A percentile compares a stretch with the other conserved stretches of the same genome.
These are phyloP conservation scores for Acestrorhynchus altus DNA, from an alignment of 2,797 vertebrate species.

Conservation along the genomic window DNA sequence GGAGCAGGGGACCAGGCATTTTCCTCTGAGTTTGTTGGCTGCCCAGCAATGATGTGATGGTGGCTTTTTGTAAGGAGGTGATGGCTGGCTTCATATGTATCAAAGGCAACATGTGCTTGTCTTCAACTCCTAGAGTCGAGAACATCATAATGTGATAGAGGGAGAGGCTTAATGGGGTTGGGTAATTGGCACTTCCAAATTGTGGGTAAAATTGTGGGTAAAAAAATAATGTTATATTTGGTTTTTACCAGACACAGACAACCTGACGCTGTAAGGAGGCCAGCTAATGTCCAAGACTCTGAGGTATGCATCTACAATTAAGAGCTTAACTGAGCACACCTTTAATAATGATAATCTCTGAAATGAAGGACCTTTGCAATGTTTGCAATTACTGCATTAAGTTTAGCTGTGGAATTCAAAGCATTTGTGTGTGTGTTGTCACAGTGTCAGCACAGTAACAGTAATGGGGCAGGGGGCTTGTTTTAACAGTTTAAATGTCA, in stretches of 20 bases:
- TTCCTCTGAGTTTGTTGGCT: no score
- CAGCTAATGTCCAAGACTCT: constrained; percentile 22
- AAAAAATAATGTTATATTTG: no score
- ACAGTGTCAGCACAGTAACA: constrained; percentile 4
- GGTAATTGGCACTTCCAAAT: no score
- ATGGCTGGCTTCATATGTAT: no score
- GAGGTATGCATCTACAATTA: constrained; percentile 32
- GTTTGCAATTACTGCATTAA: background rate
- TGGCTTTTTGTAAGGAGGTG: no score
- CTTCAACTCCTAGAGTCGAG: no score
- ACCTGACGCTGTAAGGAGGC: constrained; percentile 14
- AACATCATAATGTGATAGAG: no score
- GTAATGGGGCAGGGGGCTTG: constrained; percentile 14
- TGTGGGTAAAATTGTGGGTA: no score
- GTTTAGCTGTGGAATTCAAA: background rate
- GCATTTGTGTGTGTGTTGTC: constrained; percentile 24
- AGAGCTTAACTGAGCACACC: background rate
- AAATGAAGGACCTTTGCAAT: background rate
- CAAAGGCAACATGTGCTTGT: no score
- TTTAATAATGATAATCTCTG: background rate
- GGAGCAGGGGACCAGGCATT: no score
- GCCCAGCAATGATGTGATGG: no score
- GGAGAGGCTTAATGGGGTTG: no score
- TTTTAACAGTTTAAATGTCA: constrained; percentile 19
- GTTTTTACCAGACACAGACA: constrained; percentile 23